Percentiles rank a stretch among this genome's conserved stretches.
Conservation (phyloP, 1,140 invertebrate genomes). For the Lithobius niger region DNA sequence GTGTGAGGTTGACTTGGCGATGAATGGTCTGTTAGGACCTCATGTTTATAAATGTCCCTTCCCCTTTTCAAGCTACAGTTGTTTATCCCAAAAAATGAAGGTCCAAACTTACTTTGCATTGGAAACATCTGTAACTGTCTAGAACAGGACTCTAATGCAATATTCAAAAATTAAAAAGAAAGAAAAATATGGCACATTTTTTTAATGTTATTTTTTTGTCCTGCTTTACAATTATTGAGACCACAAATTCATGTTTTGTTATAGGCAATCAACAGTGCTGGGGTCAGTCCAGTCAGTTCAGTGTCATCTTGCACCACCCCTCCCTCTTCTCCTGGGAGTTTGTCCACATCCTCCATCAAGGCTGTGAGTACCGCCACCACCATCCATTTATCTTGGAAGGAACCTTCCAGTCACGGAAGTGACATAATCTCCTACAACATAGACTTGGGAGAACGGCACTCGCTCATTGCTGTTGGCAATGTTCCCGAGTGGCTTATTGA, state of each 20-base stretch:
- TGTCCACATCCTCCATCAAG: conserved; percentile 39
- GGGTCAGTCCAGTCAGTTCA: conserved; percentile 53
- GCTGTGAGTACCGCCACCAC: conserved; percentile 45
- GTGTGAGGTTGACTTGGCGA: too few species aligned
- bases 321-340: conserved; percentile 54
- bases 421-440: conserved; percentile 60
- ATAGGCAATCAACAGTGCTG: conserved; percentile 59
- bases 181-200: too few species aligned
- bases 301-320: conserved; percentile 47
- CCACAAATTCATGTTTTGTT: too few species aligned
- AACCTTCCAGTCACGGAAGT: conserved; percentile 52
- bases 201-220: too few species aligned
- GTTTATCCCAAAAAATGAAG: neutral
- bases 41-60: too few species aligned
- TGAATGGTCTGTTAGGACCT: too few species aligned
- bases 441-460: conserved; percentile 46
- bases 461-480: conserved; percentile 40
- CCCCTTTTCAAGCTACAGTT: neutral
- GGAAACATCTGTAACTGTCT: too few species aligned
- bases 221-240: too few species aligned
- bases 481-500: conserved; percentile 28
- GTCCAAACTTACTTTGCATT: conserved; percentile 3
- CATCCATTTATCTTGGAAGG: conserved; percentile 53
- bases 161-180: too few species aligned
- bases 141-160: too few species aligned